Percentiles rank a stretch among this genome's conserved stretches.
Conservation (phyloP, 2,113 vertebrate genomes). For the Colius striatus region DNA sequence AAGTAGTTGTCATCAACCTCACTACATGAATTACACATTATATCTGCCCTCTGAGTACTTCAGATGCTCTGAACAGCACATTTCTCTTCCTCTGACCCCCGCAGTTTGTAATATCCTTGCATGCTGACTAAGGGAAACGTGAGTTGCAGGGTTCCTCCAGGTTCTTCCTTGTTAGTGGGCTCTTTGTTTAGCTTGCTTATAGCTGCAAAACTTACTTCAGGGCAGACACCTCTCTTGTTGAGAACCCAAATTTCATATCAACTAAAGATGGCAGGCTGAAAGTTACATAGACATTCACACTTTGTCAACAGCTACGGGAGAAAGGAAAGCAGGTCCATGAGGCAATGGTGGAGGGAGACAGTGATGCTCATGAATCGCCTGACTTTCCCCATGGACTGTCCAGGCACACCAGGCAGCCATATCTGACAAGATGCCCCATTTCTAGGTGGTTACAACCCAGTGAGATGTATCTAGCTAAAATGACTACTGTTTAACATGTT, state of each 20-base stretch:
- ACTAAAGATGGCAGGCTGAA: background rate
- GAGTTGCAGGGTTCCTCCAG: background rate
- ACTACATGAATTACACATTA: background rate
- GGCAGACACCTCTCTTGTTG: background rate
- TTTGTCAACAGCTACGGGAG: background rate
- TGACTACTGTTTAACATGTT: background rate
- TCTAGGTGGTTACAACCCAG: background rate
- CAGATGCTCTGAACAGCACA: background rate
- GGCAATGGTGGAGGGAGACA: background rate
- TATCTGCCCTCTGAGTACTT: background rate
- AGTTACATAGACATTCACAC: accelerated
- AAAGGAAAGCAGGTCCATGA: background rate
- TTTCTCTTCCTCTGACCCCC: background rate
- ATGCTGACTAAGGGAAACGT: background rate
- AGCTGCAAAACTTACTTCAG: background rate
- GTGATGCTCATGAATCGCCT: accelerated
- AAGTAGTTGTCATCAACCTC: background rate
- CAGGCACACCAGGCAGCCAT: background rate
- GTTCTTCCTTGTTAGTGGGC: accelerated
- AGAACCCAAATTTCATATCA: background rate
- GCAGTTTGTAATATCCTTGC: background rate
- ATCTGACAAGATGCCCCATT: background rate
- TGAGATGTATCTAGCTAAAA: background rate
- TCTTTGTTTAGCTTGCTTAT: background rate
- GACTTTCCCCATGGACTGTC: background rate